Conservation (phyloP, 2,113 vertebrate species). For the Caretta caretta region DNA sequence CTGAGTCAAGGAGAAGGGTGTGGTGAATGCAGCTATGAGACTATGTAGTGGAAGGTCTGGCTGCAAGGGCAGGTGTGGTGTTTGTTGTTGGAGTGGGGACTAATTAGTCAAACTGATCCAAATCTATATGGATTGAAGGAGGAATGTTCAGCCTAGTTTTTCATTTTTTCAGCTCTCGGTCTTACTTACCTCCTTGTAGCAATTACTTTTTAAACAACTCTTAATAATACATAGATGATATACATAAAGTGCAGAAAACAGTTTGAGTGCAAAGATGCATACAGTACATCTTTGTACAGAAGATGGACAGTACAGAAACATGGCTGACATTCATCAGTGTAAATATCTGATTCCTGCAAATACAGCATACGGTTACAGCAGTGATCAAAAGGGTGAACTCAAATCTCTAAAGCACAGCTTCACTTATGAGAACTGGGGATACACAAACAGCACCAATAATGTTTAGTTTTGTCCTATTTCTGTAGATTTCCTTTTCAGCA, state of each 20-base stretch:
- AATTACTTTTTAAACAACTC: background rate
- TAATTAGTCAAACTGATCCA: background rate
- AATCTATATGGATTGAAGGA: background rate
- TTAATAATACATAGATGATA: background rate
- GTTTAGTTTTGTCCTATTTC: background rate
- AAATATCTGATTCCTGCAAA: background rate
- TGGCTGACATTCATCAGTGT: background rate
- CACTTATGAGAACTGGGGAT: background rate
- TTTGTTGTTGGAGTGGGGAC: background rate
- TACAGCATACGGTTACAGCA: background rate
- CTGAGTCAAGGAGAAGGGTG: background rate
- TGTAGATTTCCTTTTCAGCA: background rate
- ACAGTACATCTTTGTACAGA: too few species aligned
- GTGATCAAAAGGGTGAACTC: background rate
- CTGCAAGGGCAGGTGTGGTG: background rate
- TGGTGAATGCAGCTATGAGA: accelerated
- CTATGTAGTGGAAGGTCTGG: background rate
- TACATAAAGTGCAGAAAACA: background rate
- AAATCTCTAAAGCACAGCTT: background rate
- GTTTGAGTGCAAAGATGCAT: background rate
- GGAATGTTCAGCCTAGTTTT: background rate
- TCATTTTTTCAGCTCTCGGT: background rate
- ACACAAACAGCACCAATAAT: background rate
- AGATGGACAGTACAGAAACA: background rate
- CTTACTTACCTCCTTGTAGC: background rate